A percentile compares a stretch with the other conserved stretches of the same genome.
These are phyloP conservation scores for Cottus gobio DNA, from an alignment of 2,113 vertebrate species.

Conservation along the genomic window DNA sequence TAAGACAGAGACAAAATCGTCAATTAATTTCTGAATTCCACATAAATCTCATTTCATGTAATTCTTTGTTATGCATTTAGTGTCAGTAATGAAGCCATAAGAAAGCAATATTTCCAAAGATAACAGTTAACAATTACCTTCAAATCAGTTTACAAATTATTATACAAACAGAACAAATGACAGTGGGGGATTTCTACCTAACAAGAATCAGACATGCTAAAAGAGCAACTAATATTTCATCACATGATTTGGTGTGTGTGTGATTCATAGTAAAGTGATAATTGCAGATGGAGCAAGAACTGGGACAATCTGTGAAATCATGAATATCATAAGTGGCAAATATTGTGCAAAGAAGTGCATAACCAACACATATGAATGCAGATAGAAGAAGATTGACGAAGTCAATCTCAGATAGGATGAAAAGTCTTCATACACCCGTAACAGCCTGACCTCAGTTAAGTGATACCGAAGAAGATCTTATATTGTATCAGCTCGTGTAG, in stretches of 20 bases:
- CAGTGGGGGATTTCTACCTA: background rate
- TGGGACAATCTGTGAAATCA: conserved; percentile 1
- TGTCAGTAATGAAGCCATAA: too few relatives aligned
- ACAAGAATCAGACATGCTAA: background rate
- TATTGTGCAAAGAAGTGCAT: background rate
- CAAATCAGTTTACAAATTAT: background rate
- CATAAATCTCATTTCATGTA: background rate
- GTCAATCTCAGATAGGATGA: conserved; percentile 16
- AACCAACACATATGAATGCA: conserved; percentile 9
- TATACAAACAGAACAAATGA: background rate
- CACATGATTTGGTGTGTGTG: background rate
- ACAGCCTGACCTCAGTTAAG: conserved; percentile 28
- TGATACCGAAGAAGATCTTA: conserved; percentile 1
- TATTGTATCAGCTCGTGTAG: background rate
- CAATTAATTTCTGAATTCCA: conserved; percentile 1
- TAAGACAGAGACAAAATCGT: background rate
- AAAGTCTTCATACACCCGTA: conserved; percentile 13
- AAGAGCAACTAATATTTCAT: background rate
- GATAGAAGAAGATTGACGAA: conserved; percentile 1
- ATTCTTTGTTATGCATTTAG: background rate
- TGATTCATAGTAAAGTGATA: background rate
- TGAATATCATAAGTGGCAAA: background rate
- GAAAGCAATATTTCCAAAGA: background rate
- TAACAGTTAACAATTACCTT: background rate
- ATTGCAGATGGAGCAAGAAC: background rate